These are phyloP conservation scores for Psylliodes chrysocephalus DNA, from an alignment of 2,888 invertebrate genomes.

Conservation along the genomic window DNA sequence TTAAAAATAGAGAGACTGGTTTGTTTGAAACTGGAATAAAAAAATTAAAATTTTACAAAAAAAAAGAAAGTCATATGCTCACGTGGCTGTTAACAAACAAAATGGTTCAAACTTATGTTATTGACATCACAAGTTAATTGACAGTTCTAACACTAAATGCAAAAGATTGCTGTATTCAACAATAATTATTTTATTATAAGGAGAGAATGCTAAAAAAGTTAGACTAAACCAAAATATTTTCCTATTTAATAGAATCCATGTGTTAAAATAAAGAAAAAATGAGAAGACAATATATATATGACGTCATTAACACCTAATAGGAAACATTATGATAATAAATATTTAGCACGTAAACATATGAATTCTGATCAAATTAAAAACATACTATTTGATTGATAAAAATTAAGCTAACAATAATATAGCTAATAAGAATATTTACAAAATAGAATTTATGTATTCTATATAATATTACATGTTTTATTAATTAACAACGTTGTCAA, in stretches of 20 bases:
- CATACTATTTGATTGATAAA: conserved; percentile 40
- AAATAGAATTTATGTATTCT: conserved; percentile 50
- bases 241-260: too few species aligned
- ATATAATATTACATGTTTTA: conserved; percentile 56
- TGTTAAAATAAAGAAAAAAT: too few species aligned
- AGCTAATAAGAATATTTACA: conserved; percentile 46
- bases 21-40: conserved; percentile 13
- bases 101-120: background rate
- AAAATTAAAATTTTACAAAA: conserved; percentile 22
- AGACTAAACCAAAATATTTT: too few species aligned
- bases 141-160: too few species aligned
- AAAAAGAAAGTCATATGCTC: background rate
- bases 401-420: conserved; percentile 47
- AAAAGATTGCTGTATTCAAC: too few species aligned
- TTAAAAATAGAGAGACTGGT: conserved; percentile 41
- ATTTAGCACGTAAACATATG: conserved; percentile 38
- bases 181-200: too few species aligned
- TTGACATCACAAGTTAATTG: background rate
- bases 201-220: too few species aligned
- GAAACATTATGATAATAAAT: conserved; percentile 32
- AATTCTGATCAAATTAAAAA: conserved; percentile 30
- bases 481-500: conserved; percentile 52
- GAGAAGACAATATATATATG: conserved; percentile 1
- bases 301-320: conserved; percentile 21
- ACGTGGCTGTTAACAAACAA: background rate